phyloP scores from a whole-genome alignment of 2,888 invertebrate genomes.

The Rhorus exstirpatorius region DNA sequence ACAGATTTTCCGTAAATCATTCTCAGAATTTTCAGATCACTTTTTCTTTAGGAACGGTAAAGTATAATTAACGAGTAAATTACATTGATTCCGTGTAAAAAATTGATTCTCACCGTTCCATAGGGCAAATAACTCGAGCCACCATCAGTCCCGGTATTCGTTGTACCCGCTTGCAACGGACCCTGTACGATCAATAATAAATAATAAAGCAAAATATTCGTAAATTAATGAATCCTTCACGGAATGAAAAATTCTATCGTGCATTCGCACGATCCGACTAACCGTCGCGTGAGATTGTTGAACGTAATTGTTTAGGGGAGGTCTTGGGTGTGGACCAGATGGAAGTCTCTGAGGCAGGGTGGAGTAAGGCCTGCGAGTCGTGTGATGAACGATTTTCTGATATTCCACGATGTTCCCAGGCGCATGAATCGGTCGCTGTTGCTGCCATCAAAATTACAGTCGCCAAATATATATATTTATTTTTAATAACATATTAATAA shows the following conservation, averaged over 20 bases:
- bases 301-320: constrained; percentile 31
- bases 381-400: constrained; percentile 50
- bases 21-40: too few species aligned
- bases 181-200: constrained; percentile 47
- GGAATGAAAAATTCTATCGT: constrained; percentile 4
- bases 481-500: constrained; percentile 16
- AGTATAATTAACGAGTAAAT: too few species aligned
- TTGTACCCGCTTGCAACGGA: constrained; percentile 64
- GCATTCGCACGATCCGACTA: constrained; percentile 5
- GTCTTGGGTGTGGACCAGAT: constrained; percentile 39
- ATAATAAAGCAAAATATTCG: background rate
- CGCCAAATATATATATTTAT: background rate
- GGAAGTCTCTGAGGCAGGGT: constrained; percentile 51
- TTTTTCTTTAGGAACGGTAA: too few species aligned
- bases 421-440: constrained; percentile 23
- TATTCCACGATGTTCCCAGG: constrained; percentile 37
- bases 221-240: background rate
- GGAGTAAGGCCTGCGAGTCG: constrained; percentile 53
- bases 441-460: constrained; percentile 6
- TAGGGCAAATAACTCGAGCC: constrained; percentile 72
- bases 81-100: background rate
- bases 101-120: constrained; percentile 60
- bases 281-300: constrained; percentile 43
- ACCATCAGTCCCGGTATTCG: constrained; percentile 47
- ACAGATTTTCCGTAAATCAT: background rate